phyloP scores from a whole-genome alignment of 2,113 vertebrate species.

The Miniopterus natalensis region DNA sequence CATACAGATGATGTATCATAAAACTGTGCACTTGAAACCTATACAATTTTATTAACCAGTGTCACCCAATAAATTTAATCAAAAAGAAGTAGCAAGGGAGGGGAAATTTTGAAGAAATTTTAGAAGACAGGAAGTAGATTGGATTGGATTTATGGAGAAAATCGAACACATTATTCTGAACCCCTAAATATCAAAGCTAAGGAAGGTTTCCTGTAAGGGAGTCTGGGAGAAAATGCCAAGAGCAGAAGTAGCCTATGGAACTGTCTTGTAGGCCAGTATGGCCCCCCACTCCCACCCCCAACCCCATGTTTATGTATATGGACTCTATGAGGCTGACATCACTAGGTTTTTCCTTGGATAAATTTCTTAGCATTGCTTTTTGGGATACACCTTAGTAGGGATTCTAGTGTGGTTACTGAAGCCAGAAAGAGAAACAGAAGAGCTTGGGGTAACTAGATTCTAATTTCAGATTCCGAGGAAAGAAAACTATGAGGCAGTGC shows the following conservation, averaged over 20 bases:
- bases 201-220: background rate
- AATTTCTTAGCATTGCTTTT: background rate
- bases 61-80: background rate
- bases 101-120: background rate
- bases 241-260: background rate
- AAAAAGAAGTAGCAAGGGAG: background rate
- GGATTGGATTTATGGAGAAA: background rate
- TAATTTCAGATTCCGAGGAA: background rate
- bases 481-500: background rate
- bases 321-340: background rate
- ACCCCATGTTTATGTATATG: too few species aligned
- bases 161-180: background rate
- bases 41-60: too few species aligned
- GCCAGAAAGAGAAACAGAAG: background rate
- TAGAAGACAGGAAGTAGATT: background rate
- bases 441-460: background rate
- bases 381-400: background rate
- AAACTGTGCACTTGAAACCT: too few species aligned
- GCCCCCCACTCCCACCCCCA: accelerated
- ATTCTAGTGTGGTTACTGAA: background rate
- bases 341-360: background rate
- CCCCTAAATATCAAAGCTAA: background rate
- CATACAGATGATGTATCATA: too few species aligned
- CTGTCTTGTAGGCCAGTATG: too few species aligned
- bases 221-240: background rate